A percentile compares a stretch with the other conserved stretches of the same genome.
These are phyloP conservation scores for Drosophila leonis DNA, from an alignment of 2,888 invertebrate species.

Conservation along the genomic window DNA sequence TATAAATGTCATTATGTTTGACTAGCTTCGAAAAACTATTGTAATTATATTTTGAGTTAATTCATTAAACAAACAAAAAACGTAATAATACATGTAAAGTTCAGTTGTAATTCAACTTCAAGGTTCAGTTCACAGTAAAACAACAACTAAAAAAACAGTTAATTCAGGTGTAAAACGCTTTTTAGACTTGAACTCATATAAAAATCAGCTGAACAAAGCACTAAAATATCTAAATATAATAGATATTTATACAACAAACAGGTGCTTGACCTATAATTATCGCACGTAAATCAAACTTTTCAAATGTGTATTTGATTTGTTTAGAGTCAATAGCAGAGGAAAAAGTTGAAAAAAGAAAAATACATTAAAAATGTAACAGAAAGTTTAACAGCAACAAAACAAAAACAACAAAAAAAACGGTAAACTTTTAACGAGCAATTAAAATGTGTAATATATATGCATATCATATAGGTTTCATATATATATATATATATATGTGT, in stretches of 20 bases:
- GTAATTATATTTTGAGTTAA: not conserved
- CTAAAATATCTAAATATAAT: slow-evolving; percentile 11
- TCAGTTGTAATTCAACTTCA: slow-evolving; percentile 9
- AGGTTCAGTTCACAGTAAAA: slow-evolving; percentile 2
- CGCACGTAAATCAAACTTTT: slow-evolving; percentile 26
- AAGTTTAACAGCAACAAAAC: slow-evolving; percentile 6
- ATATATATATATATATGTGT: not conserved
- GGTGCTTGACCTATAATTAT: slow-evolving; percentile 23
- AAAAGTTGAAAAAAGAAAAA: slow-evolving; percentile 3
- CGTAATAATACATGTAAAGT: not conserved
- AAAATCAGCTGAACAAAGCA: slow-evolving; percentile 8
- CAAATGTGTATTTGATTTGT: slow-evolving; percentile 7
- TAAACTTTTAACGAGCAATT: slow-evolving; percentile 16
- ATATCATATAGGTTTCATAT: not conserved
- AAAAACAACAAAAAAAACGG: not conserved
- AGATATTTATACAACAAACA: slow-evolving; percentile 21
- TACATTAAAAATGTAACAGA: slow-evolving; percentile 16
- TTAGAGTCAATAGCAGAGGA: not conserved
- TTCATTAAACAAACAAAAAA: not conserved
- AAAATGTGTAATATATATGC: slow-evolving; percentile 18
- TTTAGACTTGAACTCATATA: not conserved
- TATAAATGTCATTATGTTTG: not conserved
- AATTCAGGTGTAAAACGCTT: slow-evolving; percentile 6
- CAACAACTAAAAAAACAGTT: not conserved
- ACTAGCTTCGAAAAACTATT: not conserved